Evolutionary conservation across 2,888 invertebrate species (phyloP).

Genomic region (Apamea epomidion): DNA sequence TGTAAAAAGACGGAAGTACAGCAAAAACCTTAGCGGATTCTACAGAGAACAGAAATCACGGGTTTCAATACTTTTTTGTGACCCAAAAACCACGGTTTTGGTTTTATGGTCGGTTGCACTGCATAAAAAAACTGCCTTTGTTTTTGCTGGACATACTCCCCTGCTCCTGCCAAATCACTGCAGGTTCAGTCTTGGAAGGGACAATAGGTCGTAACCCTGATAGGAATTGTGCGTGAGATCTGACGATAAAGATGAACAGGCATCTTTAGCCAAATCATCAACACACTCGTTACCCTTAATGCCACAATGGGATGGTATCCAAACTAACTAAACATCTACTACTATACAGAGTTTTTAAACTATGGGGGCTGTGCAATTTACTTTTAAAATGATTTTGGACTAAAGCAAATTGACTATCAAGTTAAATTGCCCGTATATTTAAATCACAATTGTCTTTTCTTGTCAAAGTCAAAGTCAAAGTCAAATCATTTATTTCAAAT

Average conservation of each 20-base stretch:
- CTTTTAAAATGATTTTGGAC: neutral
- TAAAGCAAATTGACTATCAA: too few species aligned
- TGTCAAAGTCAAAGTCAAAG: too few species aligned
- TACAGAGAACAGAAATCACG: too few species aligned
- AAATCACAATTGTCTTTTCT: neutral
- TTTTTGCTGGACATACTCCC: neutral
- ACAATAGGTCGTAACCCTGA: neutral
- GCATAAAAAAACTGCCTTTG: neutral
- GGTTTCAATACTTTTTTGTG: too few species aligned
- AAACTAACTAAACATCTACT: neutral
- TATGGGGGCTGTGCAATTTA: too few species aligned
- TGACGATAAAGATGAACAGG: neutral
- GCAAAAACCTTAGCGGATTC: too few species aligned
- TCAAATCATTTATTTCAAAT: too few species aligned
- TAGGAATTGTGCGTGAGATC: neutral
- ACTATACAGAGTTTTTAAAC: neutral
- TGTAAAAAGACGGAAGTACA: too few species aligned
- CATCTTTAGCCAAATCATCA: neutral
- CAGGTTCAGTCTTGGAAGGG: neutral
- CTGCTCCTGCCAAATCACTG: neutral
- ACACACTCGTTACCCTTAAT: neutral
- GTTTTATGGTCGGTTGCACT: too few species aligned
- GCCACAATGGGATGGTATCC: neutral
- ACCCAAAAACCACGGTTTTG: too few species aligned
- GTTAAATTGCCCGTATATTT: neutral